Base-by-base conservation (phyloP, 2,888 invertebrate species). In the Caenorhabditis afra region DNA sequence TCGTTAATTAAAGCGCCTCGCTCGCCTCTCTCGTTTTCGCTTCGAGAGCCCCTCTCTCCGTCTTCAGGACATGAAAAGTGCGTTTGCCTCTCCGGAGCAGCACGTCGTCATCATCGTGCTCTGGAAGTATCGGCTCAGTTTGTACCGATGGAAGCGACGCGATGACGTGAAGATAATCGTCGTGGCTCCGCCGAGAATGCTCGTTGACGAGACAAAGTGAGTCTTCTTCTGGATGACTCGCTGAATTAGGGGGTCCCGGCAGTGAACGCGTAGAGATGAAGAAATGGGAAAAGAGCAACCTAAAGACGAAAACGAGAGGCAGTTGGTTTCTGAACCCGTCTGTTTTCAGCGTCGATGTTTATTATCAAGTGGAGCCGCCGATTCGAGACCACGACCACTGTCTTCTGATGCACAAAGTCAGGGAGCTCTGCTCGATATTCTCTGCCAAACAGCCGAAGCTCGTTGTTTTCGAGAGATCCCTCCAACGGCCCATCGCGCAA, bases 331-430 rank as follows among this genome's bases (percentile, higher is more conserved):
- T n/a, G n/a, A n/a, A n/a, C n/a, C n/a, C n/a, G n/a, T 41, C 22
- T 12, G 23, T 22, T 81, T 84, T 49, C 53, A 88, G 88, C 52
- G 79, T 88, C 41, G 88, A 88, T 59, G 81, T 86, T 10, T 84
- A 84, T 66, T 85, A 87, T 50, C 86, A 87, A 80, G 86, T 88
- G 22, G 88, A 88, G 50, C 82, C 86, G 1, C 87, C 87, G 18
- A 83, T 88, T 44, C 79, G 84, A 41, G 88, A 88, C 37, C 82
- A 84, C 50, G 84, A 87, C 58, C 83, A 85, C 61, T 81, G 81
- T 44, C 82, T 82, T 8, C 59, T 88, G 20, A 80, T 87, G 50
- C 83, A 86, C 41, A 88, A 88, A 73, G 85, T 81, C 3, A 66
- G 83, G 8, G 85, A 85, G 61, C 70, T 85, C 7, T 81, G 82